Evolutionary conservation across 2,797 vertebrate species (phyloP).

Genomic region (Notoglanidium macrostoma): DNA sequence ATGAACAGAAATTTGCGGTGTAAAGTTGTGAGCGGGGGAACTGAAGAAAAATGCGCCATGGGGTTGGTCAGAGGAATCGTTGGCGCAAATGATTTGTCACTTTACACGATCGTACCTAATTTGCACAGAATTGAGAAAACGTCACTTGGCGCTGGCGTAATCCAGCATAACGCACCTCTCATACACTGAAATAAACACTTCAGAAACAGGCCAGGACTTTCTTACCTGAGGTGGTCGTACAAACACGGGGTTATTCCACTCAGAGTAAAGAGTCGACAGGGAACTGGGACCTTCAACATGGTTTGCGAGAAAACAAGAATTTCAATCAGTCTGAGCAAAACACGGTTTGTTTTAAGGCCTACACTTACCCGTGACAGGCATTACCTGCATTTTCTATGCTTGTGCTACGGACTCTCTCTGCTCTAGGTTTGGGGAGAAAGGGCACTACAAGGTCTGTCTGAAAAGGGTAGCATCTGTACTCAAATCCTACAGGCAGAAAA

Average conservation of each 20-base stretch:
- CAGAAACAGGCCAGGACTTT: neutral
- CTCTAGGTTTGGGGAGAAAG: constrained; percentile 85
- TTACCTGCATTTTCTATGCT: constrained; percentile 81
- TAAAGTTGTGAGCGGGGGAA: neutral
- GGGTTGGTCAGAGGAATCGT: neutral
- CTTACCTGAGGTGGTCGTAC: constrained; percentile 81
- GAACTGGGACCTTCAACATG: constrained; percentile 63
- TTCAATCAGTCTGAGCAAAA: neutral
- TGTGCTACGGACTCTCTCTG: constrained; percentile 78
- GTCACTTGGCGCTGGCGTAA: neutral
- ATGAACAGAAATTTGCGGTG: neutral
- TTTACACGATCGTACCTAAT: neutral
- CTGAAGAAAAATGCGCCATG: neutral
- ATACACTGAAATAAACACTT: neutral
- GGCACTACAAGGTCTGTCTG: constrained; percentile 86
- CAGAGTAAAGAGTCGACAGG: constrained; percentile 81
- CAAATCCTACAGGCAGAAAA: constrained; percentile 79
- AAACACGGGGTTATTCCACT: constrained; percentile 96
- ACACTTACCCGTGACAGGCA: constrained; percentile 52
- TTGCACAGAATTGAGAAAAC: neutral
- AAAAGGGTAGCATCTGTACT: constrained; percentile 93
- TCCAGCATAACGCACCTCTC: neutral
- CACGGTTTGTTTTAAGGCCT: constrained; percentile 14
- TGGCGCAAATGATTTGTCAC: neutral
- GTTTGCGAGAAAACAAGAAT: constrained; percentile 54